Conservation (phyloP, 2,797 vertebrate species). For the Hypotaenidia philippensis region DNA sequence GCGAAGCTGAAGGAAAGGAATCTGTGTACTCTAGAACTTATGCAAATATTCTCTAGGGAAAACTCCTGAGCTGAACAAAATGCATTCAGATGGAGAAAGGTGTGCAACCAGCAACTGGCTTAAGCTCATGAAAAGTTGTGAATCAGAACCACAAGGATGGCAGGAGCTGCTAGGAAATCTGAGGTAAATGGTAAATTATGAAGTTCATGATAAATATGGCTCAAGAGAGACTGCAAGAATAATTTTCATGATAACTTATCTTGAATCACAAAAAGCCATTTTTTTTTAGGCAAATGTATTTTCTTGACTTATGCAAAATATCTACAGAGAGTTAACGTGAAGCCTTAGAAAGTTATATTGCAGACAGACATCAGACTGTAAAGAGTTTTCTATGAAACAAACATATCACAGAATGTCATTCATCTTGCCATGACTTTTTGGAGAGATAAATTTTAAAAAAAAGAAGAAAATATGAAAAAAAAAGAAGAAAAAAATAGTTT, state of each 20-base stretch:
- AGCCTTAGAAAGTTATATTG: background rate
- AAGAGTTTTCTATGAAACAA: background rate
- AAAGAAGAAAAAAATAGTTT: fast-evolving
- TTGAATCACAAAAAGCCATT: background rate
- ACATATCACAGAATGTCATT: background rate
- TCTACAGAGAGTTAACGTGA: background rate
- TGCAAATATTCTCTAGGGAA: background rate
- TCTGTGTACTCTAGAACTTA: fast-evolving
- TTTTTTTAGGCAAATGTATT: background rate
- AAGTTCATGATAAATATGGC: background rate
- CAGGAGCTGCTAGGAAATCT: background rate
- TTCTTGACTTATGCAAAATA: background rate
- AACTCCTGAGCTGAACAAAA: background rate
- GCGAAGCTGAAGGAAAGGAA: background rate
- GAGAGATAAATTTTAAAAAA: background rate
- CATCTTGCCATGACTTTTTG: background rate
- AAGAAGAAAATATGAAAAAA: background rate
- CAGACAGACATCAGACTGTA: background rate
- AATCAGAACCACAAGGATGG: background rate
- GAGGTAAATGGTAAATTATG: background rate
- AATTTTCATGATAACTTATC: background rate
- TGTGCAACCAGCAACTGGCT: background rate
- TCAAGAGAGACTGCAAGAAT: background rate
- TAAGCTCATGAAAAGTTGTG: background rate
- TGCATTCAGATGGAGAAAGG: background rate